Base-by-base conservation (phyloP, 2,113 vertebrate genomes). In the Reinhardtius hippoglossoides region DNA sequence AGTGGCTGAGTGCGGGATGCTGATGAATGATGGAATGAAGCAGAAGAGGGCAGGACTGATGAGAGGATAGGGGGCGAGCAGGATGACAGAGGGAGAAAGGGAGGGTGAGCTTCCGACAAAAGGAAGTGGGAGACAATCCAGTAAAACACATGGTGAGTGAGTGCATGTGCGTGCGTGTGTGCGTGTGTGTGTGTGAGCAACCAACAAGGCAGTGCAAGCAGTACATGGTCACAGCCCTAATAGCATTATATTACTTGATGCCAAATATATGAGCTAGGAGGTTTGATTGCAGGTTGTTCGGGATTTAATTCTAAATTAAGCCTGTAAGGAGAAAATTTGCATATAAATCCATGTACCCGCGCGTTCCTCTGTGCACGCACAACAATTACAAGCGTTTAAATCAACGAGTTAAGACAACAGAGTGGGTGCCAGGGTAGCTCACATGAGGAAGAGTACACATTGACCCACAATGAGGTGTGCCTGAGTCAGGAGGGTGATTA, bases 51-150 rank as follows among this genome's bases (percentile, higher is more conserved):
- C 59, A 72, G 85, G 54, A 56, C 5, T 70, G 80, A 85, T 78
- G 72, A 83, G 67, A 81, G 77, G 71, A 80, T 56, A 46, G 69
- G 64, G 83, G 75, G 65, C n/a, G 68, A 80, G 79, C 74, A 80
- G 83, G 67, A 84, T 83, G 84, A 78, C 84, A 79, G 80, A 82
- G 76, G 66, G 85, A 82, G 81, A 80, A 67, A 76, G 86, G 88
- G 82, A 88, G 88, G 87, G 85, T 50, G 31, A 74, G 87, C 88
- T 91, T 91, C 90, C 90, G 90, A 92, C 87, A 88, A 88, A 90
- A 87, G 92, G 91, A 91, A 92, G 86, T 86, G 88, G 90, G 91
- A 92, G 76, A 82, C 64, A 52, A 77, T 90, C 91, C 91, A 91
- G 84, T 72, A 84, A 89, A 88, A 87, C 84, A 80, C 85, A 87